A percentile compares a stretch with the other conserved stretches of the same genome.
Evolutionary conservation across 1,140 invertebrate species (phyloP).

Genomic region (Nylanderia fulva): DNA sequence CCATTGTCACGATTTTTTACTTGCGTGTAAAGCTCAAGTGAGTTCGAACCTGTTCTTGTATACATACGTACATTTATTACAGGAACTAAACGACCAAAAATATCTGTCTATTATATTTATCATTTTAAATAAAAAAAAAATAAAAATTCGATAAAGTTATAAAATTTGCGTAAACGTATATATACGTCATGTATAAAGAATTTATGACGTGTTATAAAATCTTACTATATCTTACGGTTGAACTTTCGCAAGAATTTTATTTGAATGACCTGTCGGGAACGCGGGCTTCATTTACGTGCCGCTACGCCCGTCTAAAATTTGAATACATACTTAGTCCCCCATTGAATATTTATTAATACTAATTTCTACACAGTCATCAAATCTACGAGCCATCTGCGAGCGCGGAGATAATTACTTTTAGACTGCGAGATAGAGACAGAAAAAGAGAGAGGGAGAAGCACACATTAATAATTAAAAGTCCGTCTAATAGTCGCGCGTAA

Average conservation of each 20-base stretch:
- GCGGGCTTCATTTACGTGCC: slow-evolving; percentile 6
- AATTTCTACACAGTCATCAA: slow-evolving; percentile 37
- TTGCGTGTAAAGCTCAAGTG: neutral
- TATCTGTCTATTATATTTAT: neutral
- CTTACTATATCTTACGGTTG: neutral
- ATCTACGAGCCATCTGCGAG: slow-evolving; percentile 11
- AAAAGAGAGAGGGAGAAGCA: neutral
- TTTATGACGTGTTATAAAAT: slow-evolving; percentile 12
- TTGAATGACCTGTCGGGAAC: neutral
- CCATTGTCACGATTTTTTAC: slow-evolving; percentile 8
- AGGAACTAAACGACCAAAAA: slow-evolving; percentile 1
- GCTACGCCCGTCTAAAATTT: slow-evolving; percentile 20
- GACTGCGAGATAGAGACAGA: slow-evolving; percentile 7
- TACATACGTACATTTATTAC: slow-evolving; percentile 2
- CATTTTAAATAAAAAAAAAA: neutral
- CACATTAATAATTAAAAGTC: slow-evolving; percentile 30
- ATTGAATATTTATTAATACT: slow-evolving; percentile 57
- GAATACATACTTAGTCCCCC: neutral
- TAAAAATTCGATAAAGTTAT: slow-evolving; percentile 1
- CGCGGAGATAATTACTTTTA: slow-evolving; percentile 6
- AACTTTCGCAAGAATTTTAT: slow-evolving; percentile 14
- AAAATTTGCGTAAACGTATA: slow-evolving; percentile 17
- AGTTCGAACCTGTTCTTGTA: neutral
- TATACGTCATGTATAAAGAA: slow-evolving; percentile 10
- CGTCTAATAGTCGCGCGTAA: neutral